Evolutionary conservation across 2,888 invertebrate genomes (phyloP), one percentile per base, ranked within the genome.

Genomic region (Alentia gelatinosa): DNA sequence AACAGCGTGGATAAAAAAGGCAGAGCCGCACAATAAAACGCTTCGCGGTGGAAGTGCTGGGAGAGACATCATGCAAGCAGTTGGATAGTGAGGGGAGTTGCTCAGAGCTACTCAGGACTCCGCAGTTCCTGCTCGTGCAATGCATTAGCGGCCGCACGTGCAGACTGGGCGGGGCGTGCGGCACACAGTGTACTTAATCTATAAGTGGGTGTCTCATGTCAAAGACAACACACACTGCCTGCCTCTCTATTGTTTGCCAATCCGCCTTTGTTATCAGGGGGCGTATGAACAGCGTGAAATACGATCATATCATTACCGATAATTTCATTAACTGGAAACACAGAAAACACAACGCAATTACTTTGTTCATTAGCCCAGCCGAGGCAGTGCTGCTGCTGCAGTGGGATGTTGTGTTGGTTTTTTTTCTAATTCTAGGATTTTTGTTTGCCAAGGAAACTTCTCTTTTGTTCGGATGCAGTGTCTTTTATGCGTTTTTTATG

Each of bases 291-390:
- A 30, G 68, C 68, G 4, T 68, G 68, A 68, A 68, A 68, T 68
- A 68, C 68, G 68, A 68, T 68, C 68, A 68, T 68, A 68, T 68
- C 33, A 68, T 68, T 68, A 68, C n/a, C 30, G 68, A 30, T 68
- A 68, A 68, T 68, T 68, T 68, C 68, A 68, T 68, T 68, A 68
- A 68, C 68, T 30, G 4, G 30, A 68, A 68, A 68, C 63, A 63
- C 63, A 12, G 15, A n/a, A 63, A 63, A 63, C 68, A 68, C 68
- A 68, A 68, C 68, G 26, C 68, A 68, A 68, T 68, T 26, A 68
- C 68, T 68, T 68, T 68, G 19, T 68, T 68, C 68, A 68, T 68
- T 68, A 68, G 30, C 3, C 23, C 12, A 3, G 26, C 26, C 12
- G 68, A 19, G 12, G n/a, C 1, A 3, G 30, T 30, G 30, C 26